Evolutionary conservation across 2,888 invertebrate genomes (phyloP).

Genomic region (Drosophila demipolita): DNA sequence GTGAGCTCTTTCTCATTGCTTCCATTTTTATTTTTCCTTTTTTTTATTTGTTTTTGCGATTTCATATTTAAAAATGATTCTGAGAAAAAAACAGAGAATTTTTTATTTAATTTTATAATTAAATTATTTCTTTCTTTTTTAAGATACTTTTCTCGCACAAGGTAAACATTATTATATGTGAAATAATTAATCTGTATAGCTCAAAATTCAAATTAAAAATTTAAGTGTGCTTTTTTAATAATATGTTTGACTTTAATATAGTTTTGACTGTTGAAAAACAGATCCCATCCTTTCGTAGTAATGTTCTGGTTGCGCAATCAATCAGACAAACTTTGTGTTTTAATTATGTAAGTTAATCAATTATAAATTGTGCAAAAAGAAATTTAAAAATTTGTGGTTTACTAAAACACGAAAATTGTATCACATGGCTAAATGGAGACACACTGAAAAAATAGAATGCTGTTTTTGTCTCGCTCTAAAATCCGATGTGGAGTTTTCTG

Average conservation of each 20-base stretch:
- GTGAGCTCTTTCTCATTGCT: background rate
- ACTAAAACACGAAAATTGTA: background rate
- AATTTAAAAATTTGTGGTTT: background rate
- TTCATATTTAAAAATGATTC: no score
- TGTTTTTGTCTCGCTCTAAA: background rate
- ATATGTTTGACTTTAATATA: background rate
- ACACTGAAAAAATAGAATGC: background rate
- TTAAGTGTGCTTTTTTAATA: background rate
- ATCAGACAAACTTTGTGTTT: background rate
- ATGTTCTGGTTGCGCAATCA: background rate
- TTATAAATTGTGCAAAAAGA: background rate
- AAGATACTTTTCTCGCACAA: no score
- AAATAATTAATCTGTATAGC: no score
- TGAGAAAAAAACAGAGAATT: no score
- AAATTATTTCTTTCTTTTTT: no score
- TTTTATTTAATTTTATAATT: no score
- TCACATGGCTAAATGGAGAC: background rate
- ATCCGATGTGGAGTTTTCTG: background rate
- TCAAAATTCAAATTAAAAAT: background rate
- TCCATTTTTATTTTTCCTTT: background rate
- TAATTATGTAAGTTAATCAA: background rate
- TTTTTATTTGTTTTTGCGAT: background rate
- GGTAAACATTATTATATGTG: no score
- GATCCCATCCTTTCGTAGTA: background rate
- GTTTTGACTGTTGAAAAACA: background rate